Evolutionary conservation across 1,140 invertebrate genomes (phyloP).

Genomic region (Bombus confusus): DNA sequence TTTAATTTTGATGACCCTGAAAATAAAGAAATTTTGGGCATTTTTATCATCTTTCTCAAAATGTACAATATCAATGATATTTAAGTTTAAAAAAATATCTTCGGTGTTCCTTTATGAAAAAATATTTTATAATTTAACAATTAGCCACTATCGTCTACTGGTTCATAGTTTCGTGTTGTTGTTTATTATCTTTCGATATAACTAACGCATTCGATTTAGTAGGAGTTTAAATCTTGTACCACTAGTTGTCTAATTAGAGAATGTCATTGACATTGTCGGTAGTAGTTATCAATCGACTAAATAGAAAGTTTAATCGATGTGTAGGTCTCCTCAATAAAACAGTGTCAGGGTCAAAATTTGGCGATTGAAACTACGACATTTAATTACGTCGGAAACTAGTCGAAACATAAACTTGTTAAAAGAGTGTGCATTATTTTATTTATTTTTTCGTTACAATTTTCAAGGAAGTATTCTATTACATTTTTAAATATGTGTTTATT

Average conservation of each 20-base stretch:
- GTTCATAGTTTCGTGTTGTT: constrained; percentile 1
- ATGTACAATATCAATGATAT: not conserved
- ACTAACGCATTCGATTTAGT: not conserved
- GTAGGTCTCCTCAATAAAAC: constrained; percentile 31
- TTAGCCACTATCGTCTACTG: not conserved
- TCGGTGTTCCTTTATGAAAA: not conserved
- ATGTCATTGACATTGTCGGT: not conserved
- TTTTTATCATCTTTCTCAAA: not conserved
- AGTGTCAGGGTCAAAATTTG: constrained; percentile 61
- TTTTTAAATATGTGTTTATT: not conserved
- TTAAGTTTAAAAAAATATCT: not conserved
- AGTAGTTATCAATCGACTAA: not conserved
- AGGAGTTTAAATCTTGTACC: not conserved
- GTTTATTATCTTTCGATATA: not conserved
- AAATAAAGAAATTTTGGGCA: not conserved
- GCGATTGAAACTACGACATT: not conserved
- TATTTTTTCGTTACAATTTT: not conserved
- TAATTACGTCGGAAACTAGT: not conserved
- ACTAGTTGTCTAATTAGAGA: not conserved
- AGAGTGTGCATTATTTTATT: not conserved
- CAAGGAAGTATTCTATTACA: not conserved
- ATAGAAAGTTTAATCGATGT: constrained; percentile 31
- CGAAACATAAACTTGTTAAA: not conserved
- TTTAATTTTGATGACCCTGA: not conserved
- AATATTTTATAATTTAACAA: not conserved